Conservation (phyloP, 2,113 vertebrate genomes). For the Canis aureus region DNA sequence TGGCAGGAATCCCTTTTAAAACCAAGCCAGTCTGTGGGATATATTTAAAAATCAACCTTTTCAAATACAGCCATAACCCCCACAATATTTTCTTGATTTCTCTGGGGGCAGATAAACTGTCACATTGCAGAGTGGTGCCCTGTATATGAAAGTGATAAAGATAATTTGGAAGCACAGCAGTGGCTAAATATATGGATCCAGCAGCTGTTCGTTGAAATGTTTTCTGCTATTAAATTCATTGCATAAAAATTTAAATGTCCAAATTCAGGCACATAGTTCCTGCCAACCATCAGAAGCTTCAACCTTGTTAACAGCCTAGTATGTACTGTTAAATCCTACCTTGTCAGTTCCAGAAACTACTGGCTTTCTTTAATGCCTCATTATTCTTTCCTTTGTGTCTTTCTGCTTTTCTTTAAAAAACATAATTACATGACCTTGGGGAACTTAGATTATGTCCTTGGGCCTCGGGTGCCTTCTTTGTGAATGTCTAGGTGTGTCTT, state of each 20-base stretch:
- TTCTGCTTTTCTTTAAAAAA: conserved; percentile 26
- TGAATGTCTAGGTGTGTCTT: background rate
- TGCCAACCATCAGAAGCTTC: background rate
- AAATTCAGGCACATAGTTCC: background rate
- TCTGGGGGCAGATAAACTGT: conserved; percentile 58
- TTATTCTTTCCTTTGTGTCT: background rate
- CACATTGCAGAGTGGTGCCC: conserved; percentile 20
- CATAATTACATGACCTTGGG: background rate
- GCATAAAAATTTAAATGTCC: background rate
- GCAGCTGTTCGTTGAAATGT: background rate
- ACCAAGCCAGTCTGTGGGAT: conserved; percentile 50
- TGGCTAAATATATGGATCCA: conserved; percentile 17
- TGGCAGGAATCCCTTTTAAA: conserved; percentile 76
- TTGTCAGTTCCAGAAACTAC: background rate
- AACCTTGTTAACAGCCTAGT: background rate
- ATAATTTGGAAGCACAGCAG: conserved; percentile 36
- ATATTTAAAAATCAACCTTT: conserved; percentile 72
- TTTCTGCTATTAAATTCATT: conserved; percentile 25
- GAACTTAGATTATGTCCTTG: background rate
- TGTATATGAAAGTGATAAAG: background rate
- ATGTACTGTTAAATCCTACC: background rate
- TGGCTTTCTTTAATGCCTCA: background rate
- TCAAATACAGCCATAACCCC: conserved; percentile 74
- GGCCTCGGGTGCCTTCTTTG: background rate
- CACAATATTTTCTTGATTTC: conserved; percentile 69